Base-by-base conservation (phyloP, 1,140 invertebrate genomes). In the Brachionus plicatilis region DNA sequence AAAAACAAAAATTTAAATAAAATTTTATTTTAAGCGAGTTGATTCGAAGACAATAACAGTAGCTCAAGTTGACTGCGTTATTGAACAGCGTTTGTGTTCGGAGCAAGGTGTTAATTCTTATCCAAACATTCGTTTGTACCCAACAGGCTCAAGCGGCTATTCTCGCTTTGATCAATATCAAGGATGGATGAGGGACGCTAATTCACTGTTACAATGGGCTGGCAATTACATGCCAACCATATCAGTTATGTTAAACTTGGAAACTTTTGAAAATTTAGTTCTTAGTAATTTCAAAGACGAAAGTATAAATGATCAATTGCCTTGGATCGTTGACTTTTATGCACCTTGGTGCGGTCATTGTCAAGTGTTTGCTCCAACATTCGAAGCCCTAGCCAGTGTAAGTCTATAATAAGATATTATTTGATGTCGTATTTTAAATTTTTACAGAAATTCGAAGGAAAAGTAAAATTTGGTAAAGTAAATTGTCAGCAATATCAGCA, bases 341-440 rank as follows among this genome's bases (percentile, higher is more conserved):
- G 93, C 93, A 5, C 93, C 93, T 0, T 94, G 93, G 93, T 94
- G 93, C 89, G 92, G 92, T 6, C 93, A 92, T 87, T 94, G 93
- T 87, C 92, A 92, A 86, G 88, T 91, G 56, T 92, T 94, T 87
- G 92, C 92, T 85, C 93, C 93, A 33, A 92, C 93, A 85, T 94
- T 93, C 90, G 90, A 92, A 86, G 90, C 91, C 85, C 90, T 93
- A 45, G 92, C 93, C 24, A 90, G 92, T 89, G 93, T 93, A 90
- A 88, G 87, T 85, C 20, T 84, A 47, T 72, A 56, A 84, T 6
- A 27, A 29, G 12, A 50, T 37, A 3, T 72, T 72, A 24, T 65
- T 47, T 80, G 43, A 60, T 8, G n/a, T 4, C 20, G 41, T 14
- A 47, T 43, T 9, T 86, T 82, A 85, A 47, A 66, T 65, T 84